These are phyloP conservation scores for Teleopsis dalmanni DNA, from an alignment of 1,140 invertebrate genomes.

Conservation along the genomic window DNA sequence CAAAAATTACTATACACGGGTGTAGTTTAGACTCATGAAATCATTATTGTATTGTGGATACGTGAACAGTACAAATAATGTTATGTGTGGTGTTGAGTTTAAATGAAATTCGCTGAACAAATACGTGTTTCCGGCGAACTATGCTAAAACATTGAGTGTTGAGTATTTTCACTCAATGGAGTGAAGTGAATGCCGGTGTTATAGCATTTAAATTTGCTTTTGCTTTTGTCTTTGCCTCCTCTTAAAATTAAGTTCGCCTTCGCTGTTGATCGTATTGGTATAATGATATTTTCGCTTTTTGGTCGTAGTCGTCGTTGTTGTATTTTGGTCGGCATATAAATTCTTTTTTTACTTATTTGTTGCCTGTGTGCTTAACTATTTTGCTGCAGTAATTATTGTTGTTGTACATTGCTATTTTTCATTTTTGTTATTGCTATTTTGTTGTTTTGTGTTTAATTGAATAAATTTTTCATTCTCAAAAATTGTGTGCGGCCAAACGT, in stretches of 20 bases:
- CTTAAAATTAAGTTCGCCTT: background rate
- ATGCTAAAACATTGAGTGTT: too few species aligned
- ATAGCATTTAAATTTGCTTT: too few species aligned
- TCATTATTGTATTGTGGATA: background rate
- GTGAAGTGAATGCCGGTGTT: too few species aligned
- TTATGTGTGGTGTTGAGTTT: too few species aligned
- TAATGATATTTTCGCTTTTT: background rate
- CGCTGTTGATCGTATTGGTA: background rate
- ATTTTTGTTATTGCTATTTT: background rate
- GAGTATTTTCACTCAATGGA: too few species aligned
- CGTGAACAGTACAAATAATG: background rate
- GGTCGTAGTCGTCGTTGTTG: background rate
- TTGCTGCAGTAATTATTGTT: too few species aligned
- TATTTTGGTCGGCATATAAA: background rate
- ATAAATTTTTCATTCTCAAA: constrained; percentile 33
- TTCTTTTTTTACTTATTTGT: constrained; percentile 1
- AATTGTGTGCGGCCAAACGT: constrained; percentile 18
- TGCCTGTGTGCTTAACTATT: too few species aligned
- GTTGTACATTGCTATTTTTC: too few species aligned
- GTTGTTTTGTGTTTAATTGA: constrained; percentile 24
- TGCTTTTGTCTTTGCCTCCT: too few species aligned
- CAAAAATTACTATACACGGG: background rate
- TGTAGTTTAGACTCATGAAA: background rate
- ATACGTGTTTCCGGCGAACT: too few species aligned
- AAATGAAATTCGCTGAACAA: too few species aligned